Evolutionary conservation across 2,888 invertebrate genomes (phyloP), one percentile per base, ranked within the genome.

Genomic region (Blastobasis adustella): DNA sequence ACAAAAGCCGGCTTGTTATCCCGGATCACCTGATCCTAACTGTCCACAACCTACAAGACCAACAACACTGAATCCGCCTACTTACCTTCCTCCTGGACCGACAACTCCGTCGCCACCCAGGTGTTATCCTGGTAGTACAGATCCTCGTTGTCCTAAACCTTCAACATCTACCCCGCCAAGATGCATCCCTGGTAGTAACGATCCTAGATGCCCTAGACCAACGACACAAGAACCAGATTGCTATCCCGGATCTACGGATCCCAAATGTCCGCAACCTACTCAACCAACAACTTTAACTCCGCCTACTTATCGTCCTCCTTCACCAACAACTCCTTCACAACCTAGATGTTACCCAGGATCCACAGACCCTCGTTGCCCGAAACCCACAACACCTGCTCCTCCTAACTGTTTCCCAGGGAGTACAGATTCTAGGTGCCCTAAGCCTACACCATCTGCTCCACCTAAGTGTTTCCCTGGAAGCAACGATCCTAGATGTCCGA

Each of bases 381-480:
- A 75, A 73, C 62, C 73, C 65, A 46, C 61, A 62, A 53, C 77
- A 49, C 69, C 69, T 4, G 55, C 51, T 47, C 50, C 63, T 37
- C 58, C 58, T 4, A 58, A 49, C 10, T 59, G 61, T 10, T 60
- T 55, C 43, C 64, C 66, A 43, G 66, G 66, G 1, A 65, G 61
- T 36, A 57, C 59, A 61, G 80, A 65, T 65, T 71, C 65, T 1
- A 60, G 73, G 44, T 79, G 78, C 49, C 73, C 75, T 2, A 54
- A 59, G 48, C 61, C 67, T 5, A 58, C 78, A 0, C 55, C 79
- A 46, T 70, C 71, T 3, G 54, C 59, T 10, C 53, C 47, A 6
- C 61, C 52, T 0, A 58, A 57, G 7, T 74, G 76, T 45, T 69
- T 63, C 55, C 73, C 75, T 36, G 80, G 80, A 5, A 71, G 74